These are phyloP conservation scores for Tinamus major DNA, from an alignment of 2,797 vertebrate species.

Conservation along the genomic window DNA sequence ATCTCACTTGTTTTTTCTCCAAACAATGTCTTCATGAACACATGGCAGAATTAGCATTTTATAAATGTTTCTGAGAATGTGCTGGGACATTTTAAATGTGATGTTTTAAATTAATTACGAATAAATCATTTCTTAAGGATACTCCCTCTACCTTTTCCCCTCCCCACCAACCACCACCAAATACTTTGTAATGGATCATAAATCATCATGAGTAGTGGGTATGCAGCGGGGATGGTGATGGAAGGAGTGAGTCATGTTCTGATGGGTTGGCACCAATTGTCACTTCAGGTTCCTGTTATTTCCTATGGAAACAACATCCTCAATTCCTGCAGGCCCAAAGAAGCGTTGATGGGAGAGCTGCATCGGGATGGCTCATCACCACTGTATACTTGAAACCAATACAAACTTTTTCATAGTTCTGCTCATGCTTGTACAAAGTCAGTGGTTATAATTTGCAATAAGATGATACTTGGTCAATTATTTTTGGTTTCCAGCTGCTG, in stretches of 20 bases:
- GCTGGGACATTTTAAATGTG: constrained; percentile 65
- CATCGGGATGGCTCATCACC: constrained; percentile 51
- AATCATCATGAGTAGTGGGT: constrained; percentile 16
- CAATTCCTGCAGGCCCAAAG: constrained; percentile 17
- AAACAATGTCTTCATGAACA: constrained; percentile 9
- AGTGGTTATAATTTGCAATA: constrained; percentile 55
- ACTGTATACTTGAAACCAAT: constrained; percentile 61
- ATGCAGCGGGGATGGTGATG: constrained; percentile 44
- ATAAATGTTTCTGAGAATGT: constrained; percentile 59
- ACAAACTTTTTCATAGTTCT: constrained; percentile 70
- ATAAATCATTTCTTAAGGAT: neutral
- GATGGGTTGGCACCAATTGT: constrained; percentile 57
- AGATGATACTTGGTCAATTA: constrained; percentile 52
- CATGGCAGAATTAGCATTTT: constrained; percentile 27
- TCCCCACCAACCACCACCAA: neutral
- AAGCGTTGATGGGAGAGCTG: constrained; percentile 23
- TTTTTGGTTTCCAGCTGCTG: constrained; percentile 74
- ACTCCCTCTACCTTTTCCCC: neutral
- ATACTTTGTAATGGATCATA: neutral
- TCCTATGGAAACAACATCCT: constrained; percentile 82
- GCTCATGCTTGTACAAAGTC: constrained; percentile 71
- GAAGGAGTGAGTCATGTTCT: constrained; percentile 21
- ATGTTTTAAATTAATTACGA: constrained; percentile 56
- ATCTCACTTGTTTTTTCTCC: constrained; percentile 5
- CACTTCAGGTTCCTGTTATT: constrained; percentile 79